Percentiles rank a stretch among this genome's conserved stretches.
Conservation (phyloP, 1,140 invertebrate genomes). For the Macrocentrus cingulum region DNA sequence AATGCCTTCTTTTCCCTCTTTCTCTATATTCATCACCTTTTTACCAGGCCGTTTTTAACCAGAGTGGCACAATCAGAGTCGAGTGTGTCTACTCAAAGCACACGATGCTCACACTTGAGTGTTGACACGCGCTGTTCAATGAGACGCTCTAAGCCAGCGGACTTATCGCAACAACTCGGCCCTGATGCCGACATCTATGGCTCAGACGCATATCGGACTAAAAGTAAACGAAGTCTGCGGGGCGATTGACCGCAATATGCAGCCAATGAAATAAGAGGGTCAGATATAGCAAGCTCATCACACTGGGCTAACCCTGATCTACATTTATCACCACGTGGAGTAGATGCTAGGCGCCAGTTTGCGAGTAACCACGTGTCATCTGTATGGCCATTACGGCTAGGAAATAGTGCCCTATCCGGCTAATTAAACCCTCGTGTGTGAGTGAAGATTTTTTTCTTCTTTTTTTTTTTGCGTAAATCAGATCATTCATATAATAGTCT, state of each 20-base stretch:
- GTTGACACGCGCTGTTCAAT: too few species aligned
- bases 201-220: slow-evolving; percentile 43
- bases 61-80: neutral
- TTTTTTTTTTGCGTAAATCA: too few species aligned
- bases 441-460: too few species aligned
- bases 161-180: too few species aligned
- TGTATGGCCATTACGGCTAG: neutral
- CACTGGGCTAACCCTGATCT: slow-evolving; percentile 55
- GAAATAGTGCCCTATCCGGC: too few species aligned
- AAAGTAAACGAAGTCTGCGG: slow-evolving; percentile 22
- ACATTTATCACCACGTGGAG: slow-evolving; percentile 58
- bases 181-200: slow-evolving; percentile 31
- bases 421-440: too few species aligned
- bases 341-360: slow-evolving; percentile 29
- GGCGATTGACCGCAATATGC: slow-evolving; percentile 53
- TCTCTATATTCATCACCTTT: neutral
- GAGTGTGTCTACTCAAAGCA: neutral
- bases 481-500: too few species aligned
- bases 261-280: slow-evolving; percentile 56
- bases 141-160: too few species aligned
- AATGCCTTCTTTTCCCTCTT: slow-evolving; percentile 6
- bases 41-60: neutral
- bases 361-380: slow-evolving; percentile 36
- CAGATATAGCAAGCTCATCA: slow-evolving; percentile 47
- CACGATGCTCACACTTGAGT: too few species aligned